Evolutionary conservation across 2,113 vertebrate genomes (phyloP), one percentile per base, ranked within the genome.

Genomic region (Anguilla rostrata): DNA sequence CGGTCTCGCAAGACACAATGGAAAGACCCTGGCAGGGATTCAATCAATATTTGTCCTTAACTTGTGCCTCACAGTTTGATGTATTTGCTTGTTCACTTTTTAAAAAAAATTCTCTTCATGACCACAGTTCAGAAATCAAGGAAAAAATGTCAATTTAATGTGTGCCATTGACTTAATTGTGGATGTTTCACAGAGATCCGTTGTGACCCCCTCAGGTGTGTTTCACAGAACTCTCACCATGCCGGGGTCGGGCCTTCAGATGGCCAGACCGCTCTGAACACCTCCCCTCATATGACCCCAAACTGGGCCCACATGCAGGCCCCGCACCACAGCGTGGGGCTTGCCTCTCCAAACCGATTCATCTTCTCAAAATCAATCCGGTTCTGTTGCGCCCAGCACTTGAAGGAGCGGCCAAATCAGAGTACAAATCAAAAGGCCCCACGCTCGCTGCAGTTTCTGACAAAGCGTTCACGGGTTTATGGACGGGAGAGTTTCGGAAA

Each of bases 301-400:
- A 34, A 53, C 49, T 2, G 18, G 60, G 3, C 18, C 60, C 60
- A 66, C 20, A 66, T 4, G 26, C n/a, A n/a, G 18, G 66, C 5
- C 41, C 82, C 85, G 81, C 85, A 78, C 29, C 56, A 87, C 66
- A 87, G 91, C n/a, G 3, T 9, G 89, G 88, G 90, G 87, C 88
- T 89, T 88, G 90, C 92, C 93, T 88, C 89, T 92, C 93, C 90
- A 91, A 88, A 88, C 71, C 71, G 90, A 92, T 93, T 91, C 90
- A 91, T 92, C 92, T 94, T 92, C 90, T 90, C 88, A 93, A 93
- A 94, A 94, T 94, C 93, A 91, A 91, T 93, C 89, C 89, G 89
- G 91, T n/a, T 11, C 71, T 34, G 71, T 34, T 92, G 89, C 90
- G 91, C 90, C 85, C 85, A 84, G 89, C 87, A 79, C 88, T 88